Conservation (phyloP, 2,113 vertebrate genomes). For the Hyperoodon ampullatus region DNA sequence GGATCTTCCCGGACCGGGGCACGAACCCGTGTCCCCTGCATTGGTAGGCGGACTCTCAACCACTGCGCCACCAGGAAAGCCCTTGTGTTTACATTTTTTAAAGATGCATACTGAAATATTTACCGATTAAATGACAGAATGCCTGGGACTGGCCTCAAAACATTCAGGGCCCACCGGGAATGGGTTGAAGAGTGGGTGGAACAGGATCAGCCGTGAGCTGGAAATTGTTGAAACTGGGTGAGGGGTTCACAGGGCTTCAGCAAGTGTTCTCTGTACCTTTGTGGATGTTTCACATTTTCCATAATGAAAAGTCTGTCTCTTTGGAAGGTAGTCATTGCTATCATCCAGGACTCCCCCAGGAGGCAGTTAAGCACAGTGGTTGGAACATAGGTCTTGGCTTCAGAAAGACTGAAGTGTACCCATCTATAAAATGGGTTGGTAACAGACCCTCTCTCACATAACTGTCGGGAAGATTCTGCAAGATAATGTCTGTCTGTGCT, state of each 20-base stretch:
- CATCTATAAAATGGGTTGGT: not conserved
- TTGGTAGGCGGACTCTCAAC: too few relatives aligned
- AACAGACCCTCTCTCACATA: not conserved
- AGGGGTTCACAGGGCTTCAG: too few relatives aligned
- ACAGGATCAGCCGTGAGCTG: not conserved
- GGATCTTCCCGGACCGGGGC: too few relatives aligned
- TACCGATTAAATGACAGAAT: not conserved
- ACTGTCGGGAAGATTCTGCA: not conserved
- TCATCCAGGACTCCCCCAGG: not conserved
- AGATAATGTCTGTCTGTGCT: not conserved
- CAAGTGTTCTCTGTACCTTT: too few relatives aligned
- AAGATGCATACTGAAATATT: not conserved
- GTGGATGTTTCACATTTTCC: not conserved
- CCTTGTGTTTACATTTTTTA: not conserved
- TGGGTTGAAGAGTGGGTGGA: too few relatives aligned
- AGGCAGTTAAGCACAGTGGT: not conserved
- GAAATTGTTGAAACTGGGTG: not conserved
- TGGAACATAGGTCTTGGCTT: not conserved
- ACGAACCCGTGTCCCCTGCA: too few relatives aligned
- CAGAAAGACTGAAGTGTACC: not conserved
- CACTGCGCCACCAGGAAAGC: too few relatives aligned
- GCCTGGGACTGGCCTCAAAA: not conserved
- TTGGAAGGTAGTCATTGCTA: not conserved
- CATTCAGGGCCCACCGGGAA: accelerated
- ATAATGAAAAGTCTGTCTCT: not conserved